These are phyloP conservation scores for Caligus rogercresseyi DNA, from an alignment of 1,140 invertebrate genomes.

Conservation along the genomic window DNA sequence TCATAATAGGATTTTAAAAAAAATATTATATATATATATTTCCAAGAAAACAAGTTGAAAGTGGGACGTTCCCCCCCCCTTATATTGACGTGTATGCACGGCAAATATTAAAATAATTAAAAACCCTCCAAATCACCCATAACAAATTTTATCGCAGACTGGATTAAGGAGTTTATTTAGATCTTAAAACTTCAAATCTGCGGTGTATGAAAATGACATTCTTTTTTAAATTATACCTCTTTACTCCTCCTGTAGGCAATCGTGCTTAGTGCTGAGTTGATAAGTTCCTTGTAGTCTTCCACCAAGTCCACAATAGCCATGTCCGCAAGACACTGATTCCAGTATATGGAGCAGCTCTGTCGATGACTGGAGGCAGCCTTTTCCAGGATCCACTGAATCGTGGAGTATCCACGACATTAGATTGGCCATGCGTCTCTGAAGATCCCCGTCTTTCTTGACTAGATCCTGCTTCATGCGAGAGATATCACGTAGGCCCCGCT, in stretches of 20 bases:
- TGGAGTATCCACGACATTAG: not conserved
- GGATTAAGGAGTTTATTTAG: too few species aligned
- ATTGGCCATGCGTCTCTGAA: not conserved
- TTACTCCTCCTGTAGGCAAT: not conserved
- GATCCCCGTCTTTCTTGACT: not conserved
- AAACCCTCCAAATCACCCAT: too few species aligned
- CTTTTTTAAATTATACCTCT: not conserved
- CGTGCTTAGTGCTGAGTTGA: not conserved
- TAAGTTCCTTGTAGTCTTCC: not conserved
- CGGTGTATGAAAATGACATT: too few species aligned
- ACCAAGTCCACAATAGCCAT: not conserved
- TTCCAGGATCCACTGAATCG: not conserved
- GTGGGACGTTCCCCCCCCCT: too few species aligned
- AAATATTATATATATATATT: too few species aligned
- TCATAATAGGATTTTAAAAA: too few species aligned
- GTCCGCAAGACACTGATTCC: slow-evolving; percentile 4
- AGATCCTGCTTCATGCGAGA: not conserved
- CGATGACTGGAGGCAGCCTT: not conserved
- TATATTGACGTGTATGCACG: too few species aligned
- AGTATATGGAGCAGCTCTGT: not conserved
- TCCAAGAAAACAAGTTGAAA: too few species aligned
- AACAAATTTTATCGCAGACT: too few species aligned
- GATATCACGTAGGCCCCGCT: not conserved
- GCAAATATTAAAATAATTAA: too few species aligned
- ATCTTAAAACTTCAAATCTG: too few species aligned